These are phyloP conservation scores for human (Homo sapiens) DNA, from an alignment of 2,113 vertebrate genomes.

Conservation along the genomic window DNA sequence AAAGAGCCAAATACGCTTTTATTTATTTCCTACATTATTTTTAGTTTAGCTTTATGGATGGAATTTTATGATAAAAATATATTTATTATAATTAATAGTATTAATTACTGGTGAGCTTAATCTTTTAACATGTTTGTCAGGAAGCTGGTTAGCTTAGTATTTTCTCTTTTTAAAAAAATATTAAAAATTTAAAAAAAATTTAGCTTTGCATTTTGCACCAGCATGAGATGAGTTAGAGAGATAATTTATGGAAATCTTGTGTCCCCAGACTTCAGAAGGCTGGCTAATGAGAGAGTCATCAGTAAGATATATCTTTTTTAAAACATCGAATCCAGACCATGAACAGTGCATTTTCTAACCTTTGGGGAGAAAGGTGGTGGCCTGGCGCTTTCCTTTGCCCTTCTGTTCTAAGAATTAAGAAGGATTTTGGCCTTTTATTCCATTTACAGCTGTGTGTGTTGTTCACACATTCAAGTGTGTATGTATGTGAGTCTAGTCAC, in stretches of 20 bases:
- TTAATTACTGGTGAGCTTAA: slow-evolving; percentile 60
- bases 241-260: slow-evolving; percentile 73
- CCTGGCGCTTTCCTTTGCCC: slow-evolving; percentile 8
- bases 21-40: slow-evolving; percentile 55
- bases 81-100: slow-evolving; percentile 65
- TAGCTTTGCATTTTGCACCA: slow-evolving; percentile 48
- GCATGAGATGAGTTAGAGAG: slow-evolving; percentile 44
- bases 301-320: slow-evolving; percentile 64
- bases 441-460: not conserved
- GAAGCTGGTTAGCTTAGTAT: not conserved
- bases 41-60: slow-evolving; percentile 36
- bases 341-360: slow-evolving; percentile 22
- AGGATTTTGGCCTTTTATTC: not conserved
- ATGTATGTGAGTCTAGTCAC: not conserved
- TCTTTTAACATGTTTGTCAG: slow-evolving; percentile 48
- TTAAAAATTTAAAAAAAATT: not conserved
- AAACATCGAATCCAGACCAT: not conserved
- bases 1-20: slow-evolving; percentile 73
- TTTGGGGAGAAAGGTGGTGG: slow-evolving; percentile 26
- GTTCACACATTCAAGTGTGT: slow-evolving; percentile 6
- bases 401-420: not conserved
- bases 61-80: slow-evolving; percentile 41
- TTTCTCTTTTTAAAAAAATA: slow-evolving; percentile 14
- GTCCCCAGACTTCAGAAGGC: slow-evolving; percentile 55
- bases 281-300: slow-evolving; percentile 70